Evolutionary conservation across 2,797 vertebrate genomes (phyloP), one percentile per base, ranked within the genome.

Genomic region (Hypotaenidia okinawae): DNA sequence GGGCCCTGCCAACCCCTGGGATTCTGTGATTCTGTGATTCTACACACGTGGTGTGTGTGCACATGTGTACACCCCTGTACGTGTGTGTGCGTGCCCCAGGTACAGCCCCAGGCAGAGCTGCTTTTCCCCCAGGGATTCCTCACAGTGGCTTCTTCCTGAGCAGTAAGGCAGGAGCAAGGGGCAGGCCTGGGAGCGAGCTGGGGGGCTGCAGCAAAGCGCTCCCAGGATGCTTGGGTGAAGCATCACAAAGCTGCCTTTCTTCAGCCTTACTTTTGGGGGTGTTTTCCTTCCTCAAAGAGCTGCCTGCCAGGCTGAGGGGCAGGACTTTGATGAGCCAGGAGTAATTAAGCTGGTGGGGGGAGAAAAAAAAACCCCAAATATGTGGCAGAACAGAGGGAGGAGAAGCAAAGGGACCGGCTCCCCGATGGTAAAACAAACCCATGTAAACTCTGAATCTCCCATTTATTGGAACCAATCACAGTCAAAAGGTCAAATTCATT

Each of bases 381-480:
- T 21, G 2, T 2, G 14, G 49, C 9, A 7, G n/a, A 66, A 43
- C 0, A 0, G 70, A 76, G 80, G 41, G 18, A 84, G 73, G 32
- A 62, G 74, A 77, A 81, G 39, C 49, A 28, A 64, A 95, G 24
- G 35, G 5, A 3, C 0, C 17, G 1, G 87, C 32, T 51, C 73
- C 5, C 41, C 0, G 0, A 76, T 45, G 41, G 1, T 2, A 3
- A 69, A 89, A 86, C 5, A 21, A 57, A 79, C 8, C 74, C 1
- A 54, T 43, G 82, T 91, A 73, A 81, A 68, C 81, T 86, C 76
- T 21, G 66, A 83, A 83, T 55, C 91, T 87, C 87, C 95, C 95
- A 68, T 98, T 98, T 98, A 98, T 97, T 98, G 96, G 80, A 84
- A 90, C 68, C 79, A 79, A 92, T 97, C 97, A 97, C 97, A 97